These are phyloP conservation scores for Camponotus floridanus DNA, from an alignment of 1,140 invertebrate genomes.

Conservation along the genomic window DNA sequence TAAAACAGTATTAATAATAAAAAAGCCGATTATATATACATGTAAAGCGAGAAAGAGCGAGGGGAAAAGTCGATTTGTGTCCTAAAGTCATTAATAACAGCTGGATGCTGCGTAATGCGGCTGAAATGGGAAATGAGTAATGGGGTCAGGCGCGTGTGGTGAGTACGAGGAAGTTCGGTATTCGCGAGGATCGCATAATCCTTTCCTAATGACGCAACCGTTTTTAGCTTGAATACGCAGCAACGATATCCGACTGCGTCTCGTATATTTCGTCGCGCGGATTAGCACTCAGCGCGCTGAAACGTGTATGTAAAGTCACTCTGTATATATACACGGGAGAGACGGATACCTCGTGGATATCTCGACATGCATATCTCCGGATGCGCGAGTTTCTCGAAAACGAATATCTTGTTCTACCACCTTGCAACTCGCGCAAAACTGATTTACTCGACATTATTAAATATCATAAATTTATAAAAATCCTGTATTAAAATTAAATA, in stretches of 20 bases:
- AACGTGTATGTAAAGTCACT: constrained; percentile 12
- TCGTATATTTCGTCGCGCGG: constrained; percentile 46
- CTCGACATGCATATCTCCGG: neutral
- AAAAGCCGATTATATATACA: constrained; percentile 1
- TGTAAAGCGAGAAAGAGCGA: neutral
- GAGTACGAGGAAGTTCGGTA: constrained; percentile 62
- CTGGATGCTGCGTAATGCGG: constrained; percentile 68
- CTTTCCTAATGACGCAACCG: constrained; percentile 76
- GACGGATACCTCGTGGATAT: neutral
- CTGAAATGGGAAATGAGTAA: constrained; percentile 76
- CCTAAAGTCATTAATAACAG: constrained; percentile 74
- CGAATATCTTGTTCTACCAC: neutral
- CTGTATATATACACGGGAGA: neutral
- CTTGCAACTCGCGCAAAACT: neutral
- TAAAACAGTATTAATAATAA: constrained; percentile 34
- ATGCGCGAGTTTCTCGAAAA: neutral
- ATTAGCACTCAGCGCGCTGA: constrained; percentile 59
- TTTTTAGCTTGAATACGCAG: constrained; percentile 76
- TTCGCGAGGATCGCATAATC: constrained; percentile 74
- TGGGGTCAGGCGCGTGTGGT: constrained; percentile 65
- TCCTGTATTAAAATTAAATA: neutral
- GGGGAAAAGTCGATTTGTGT: constrained; percentile 2
- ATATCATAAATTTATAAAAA: neutral
- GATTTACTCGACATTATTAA: neutral
- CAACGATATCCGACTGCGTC: constrained; percentile 18